These are phyloP conservation scores for Achatina immaculata DNA, from an alignment of 1,140 invertebrate genomes.

Conservation along the genomic window DNA sequence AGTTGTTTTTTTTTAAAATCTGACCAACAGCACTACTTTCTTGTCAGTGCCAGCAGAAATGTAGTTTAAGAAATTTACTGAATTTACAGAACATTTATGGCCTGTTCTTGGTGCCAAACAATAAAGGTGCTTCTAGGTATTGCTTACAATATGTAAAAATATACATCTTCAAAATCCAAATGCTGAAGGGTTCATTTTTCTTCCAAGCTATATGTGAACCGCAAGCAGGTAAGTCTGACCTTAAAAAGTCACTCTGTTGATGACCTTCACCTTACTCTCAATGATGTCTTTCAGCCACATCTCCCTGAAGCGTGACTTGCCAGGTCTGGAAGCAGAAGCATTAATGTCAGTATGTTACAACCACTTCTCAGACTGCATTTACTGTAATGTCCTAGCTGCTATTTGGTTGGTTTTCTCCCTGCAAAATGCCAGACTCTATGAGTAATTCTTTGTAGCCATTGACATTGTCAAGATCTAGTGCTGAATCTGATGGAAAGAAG, in stretches of 20 bases:
- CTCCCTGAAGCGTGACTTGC: slow-evolving; percentile 68
- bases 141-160: not conserved
- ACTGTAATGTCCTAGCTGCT: too few species aligned
- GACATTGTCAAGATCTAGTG: too few species aligned
- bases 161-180: not conserved
- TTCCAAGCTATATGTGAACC: not conserved
- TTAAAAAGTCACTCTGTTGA: slow-evolving; percentile 40
- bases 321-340: slow-evolving; percentile 64
- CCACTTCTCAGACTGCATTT: too few species aligned
- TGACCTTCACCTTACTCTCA: slow-evolving; percentile 66
- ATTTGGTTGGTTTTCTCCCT: too few species aligned
- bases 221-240: slow-evolving; percentile 37
- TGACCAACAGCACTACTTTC: too few species aligned
- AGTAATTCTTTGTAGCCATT: too few species aligned
- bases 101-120: not conserved
- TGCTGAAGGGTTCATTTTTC: not conserved
- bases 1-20: too few species aligned
- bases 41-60: too few species aligned
- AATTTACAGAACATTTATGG: too few species aligned
- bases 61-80: too few species aligned
- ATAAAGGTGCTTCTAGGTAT: not conserved
- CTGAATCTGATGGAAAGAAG: too few species aligned
- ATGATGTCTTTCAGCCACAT: slow-evolving; percentile 72
- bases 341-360: not conserved
- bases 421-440: too few species aligned